Evolutionary conservation across 2,797 vertebrate genomes (phyloP).

Genomic region (Okamejei kenojei): DNA sequence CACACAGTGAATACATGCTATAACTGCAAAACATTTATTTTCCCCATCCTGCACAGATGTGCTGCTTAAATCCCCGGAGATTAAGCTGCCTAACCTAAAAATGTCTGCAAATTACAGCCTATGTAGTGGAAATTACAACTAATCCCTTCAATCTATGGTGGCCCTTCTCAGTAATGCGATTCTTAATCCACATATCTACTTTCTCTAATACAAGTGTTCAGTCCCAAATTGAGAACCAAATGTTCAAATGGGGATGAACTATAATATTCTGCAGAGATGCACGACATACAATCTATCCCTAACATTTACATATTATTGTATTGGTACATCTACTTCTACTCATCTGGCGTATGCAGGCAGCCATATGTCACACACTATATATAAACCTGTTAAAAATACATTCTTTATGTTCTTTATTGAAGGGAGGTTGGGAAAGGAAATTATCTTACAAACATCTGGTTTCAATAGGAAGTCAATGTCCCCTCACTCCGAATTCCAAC

Average conservation of each 20-base stretch:
- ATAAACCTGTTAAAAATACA: background rate
- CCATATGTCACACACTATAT: background rate
- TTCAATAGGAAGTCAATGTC: slow-evolving; percentile 34
- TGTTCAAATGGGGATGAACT: background rate
- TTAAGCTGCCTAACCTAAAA: slow-evolving; percentile 9
- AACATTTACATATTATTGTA: background rate
- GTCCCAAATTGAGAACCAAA: background rate
- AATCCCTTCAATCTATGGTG: background rate
- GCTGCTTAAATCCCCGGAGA: slow-evolving; percentile 3
- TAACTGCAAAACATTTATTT: background rate
- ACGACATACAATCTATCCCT: background rate
- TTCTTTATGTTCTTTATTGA: background rate
- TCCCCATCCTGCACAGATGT: background rate
- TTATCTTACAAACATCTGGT: slow-evolving; percentile 22
- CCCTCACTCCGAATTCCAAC: background rate
- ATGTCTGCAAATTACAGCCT: background rate
- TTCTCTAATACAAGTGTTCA: background rate
- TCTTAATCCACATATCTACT: background rate
- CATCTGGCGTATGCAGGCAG: background rate
- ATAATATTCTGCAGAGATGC: background rate
- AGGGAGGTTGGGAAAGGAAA: background rate
- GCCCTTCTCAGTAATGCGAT: background rate
- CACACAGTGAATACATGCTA: background rate
- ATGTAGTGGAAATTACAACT: slow-evolving; percentile 11
- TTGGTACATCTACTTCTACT: background rate